Conservation (phyloP, 2,797 vertebrate genomes). For the Mus caroli region DNA sequence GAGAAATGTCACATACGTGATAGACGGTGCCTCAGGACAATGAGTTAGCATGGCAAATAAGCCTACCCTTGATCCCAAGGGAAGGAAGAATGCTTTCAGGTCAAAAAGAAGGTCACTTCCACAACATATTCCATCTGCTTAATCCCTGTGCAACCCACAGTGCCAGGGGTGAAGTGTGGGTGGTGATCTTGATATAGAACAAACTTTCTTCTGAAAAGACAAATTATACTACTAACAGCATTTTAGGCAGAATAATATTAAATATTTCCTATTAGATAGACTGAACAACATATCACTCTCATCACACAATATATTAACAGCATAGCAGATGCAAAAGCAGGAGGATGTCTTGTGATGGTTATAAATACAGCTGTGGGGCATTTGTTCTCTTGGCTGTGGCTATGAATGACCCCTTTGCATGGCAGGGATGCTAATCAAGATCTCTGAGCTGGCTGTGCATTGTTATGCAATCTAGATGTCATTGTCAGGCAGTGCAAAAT, state of each 20-base stretch:
- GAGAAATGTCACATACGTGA: slow-evolving; percentile 81
- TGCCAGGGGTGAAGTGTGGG: slow-evolving; percentile 32
- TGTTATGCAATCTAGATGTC: background rate
- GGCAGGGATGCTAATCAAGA: background rate
- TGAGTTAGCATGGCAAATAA: slow-evolving; percentile 84
- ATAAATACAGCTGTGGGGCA: background rate
- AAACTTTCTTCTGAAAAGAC: slow-evolving; percentile 65
- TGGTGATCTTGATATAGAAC: background rate
- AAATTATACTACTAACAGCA: slow-evolving; percentile 75
- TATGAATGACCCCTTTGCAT: background rate
- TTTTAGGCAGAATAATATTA: slow-evolving; percentile 64
- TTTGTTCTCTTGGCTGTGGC: background rate
- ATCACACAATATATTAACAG: background rate
- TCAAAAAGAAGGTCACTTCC: slow-evolving; percentile 70
- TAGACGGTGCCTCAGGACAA: slow-evolving; percentile 82
- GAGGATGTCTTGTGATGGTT: background rate
- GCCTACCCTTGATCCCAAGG: slow-evolving; percentile 84
- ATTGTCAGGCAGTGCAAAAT: background rate
- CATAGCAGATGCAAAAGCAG: background rate
- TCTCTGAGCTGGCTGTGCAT: background rate
- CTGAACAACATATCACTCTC: background rate
- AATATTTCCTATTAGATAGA: background rate
- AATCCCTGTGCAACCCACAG: slow-evolving; percentile 66
- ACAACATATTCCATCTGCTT: slow-evolving; percentile 82
- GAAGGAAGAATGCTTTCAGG: slow-evolving; percentile 80